Evolutionary conservation across 2,797 vertebrate genomes (phyloP), one percentile per base, ranked within the genome.

Genomic region (Periparus ater): DNA sequence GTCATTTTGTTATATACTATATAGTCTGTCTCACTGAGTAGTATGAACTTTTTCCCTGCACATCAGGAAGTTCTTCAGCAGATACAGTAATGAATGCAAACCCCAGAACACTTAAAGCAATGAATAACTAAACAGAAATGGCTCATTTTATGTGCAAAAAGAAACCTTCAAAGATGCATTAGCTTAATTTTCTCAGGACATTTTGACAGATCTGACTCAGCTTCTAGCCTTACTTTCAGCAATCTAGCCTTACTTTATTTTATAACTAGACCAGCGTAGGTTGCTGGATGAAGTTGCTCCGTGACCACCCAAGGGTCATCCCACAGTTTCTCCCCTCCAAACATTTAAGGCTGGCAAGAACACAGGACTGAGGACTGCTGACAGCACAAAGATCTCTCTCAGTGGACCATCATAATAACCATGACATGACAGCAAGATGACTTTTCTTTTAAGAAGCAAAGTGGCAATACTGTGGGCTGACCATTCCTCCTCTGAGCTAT

Each of bases 191-290:
- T 44, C 45, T 42, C 17, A 34, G 47, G 40, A 66, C 13, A 16
- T 71, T 65, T 82, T 83, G 85, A 88, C 60, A 89, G 57, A 77
- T 77, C n/a, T 90, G 68, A 96, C 36, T 42, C 47, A 80, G 60
- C 34, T 84, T 42, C 32, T 32, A 70, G 17, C 26, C 40, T 40
- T 26, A 57, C 38, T 55, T 63, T 78, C 71, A 76, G 60, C 78
- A 85, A 55, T 42, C 29, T 32, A 70, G 17, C 26, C 40, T 40
- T 26, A 57, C 34, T 55, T 63, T 23, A 17, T 38, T 58, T 47
- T 36, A 16, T 32, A 83, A 40, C 29, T 26, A 67, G 27, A 77
- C 10, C 2, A 22, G 14, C 85, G 12, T 4, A 70, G 18, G 20
- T 6, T 77, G 57, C 51, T 81, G 25, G n/a, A 42, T 53, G 44